phyloP scores from a whole-genome alignment of 1,140 invertebrate species.

The Caenorhabditis inopinata region DNA sequence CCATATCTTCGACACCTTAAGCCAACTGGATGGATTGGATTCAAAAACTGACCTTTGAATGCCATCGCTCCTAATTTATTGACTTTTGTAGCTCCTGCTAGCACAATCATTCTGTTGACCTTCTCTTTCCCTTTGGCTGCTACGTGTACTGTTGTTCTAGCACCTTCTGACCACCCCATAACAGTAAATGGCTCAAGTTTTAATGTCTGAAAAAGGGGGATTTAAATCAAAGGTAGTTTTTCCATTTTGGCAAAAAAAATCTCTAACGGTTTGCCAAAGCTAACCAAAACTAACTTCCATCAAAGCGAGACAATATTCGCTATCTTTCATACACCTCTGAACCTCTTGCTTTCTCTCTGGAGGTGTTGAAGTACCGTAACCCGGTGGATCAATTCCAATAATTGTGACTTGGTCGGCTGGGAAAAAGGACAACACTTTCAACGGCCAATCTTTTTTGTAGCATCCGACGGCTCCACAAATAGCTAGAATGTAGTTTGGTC shows the following conservation, averaged over 20 bases:
- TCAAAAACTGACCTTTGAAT: conserved; percentile 4
- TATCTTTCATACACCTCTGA: conserved; percentile 60
- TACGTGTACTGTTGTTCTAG: conserved; percentile 63
- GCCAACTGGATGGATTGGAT: too few relatives aligned
- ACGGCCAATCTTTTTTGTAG: conserved; percentile 64
- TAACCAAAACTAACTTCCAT: conserved; percentile 53
- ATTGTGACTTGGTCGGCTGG: conserved; percentile 58
- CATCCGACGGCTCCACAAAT: conserved; percentile 65
- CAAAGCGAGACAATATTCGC: conserved; percentile 57
- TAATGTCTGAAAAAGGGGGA: conserved; percentile 44
- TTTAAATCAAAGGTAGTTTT: background rate
- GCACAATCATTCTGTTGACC: conserved; percentile 55
- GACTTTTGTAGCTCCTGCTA: conserved; percentile 61
- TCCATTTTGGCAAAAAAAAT: background rate
- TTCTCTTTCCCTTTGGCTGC: conserved; percentile 51
- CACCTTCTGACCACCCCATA: conserved; percentile 64
- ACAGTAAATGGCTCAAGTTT: conserved; percentile 58
- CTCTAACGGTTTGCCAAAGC: too few relatives aligned
- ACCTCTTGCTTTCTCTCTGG: conserved; percentile 64
- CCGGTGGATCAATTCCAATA: conserved; percentile 63
- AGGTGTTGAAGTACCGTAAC: conserved; percentile 62
- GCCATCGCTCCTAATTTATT: conserved; percentile 61
- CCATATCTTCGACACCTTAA: too few relatives aligned
- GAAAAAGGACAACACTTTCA: conserved; percentile 56
- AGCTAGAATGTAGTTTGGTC: conserved; percentile 60